Evolutionary conservation across 2,797 vertebrate species (phyloP), one percentile per base, ranked within the genome.

Genomic region (Diplodus puntazzo): DNA sequence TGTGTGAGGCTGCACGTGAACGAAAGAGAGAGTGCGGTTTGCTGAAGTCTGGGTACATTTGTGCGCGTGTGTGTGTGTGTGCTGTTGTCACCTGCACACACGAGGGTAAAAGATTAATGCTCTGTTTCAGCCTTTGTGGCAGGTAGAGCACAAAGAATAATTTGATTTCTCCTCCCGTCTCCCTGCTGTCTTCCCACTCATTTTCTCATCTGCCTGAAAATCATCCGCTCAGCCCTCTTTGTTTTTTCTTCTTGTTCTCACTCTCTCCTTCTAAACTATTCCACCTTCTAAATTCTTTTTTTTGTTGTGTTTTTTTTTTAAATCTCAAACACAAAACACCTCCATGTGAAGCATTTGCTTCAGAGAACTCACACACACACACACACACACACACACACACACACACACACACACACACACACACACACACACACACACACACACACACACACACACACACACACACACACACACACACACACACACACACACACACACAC

Each of bases 121-220:
- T 87, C 88, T 92, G 83, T 88, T 89, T 87, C 88, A 83, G 83
- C 88, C 83, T 89, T 77, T 73, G 81, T 92, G 88, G 92, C 92
- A 94, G 92, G 87, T 87, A 83, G 92, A 93, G 92, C 92, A 84
- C 87, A 87, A 88, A 91, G 89, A 94, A 92, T 93, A 90, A 94
- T 94, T 93, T 91, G 87, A 93, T 93, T 94, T 92, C 89, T 91
- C 89, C 88, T 91, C 80, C 84, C 75, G 80, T 91, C 87, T 91
- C 78, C 82, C 77, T 77, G 74, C 81, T 68, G 67, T 88, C 88
- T 82, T 83, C 77, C 82, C 77, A 68, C 85, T 81, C 77, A 82
- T 90, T 88, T 86, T 91, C 81, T 89, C 83, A 77, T 87, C 91
- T 80, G 69, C 76, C 77, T 81, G 72, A 85, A 88, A 88, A 87